A percentile compares a stretch with the other conserved stretches of the same genome.
Conservation (phyloP, 1,140 invertebrate species). For the Penaeus vannamei region DNA sequence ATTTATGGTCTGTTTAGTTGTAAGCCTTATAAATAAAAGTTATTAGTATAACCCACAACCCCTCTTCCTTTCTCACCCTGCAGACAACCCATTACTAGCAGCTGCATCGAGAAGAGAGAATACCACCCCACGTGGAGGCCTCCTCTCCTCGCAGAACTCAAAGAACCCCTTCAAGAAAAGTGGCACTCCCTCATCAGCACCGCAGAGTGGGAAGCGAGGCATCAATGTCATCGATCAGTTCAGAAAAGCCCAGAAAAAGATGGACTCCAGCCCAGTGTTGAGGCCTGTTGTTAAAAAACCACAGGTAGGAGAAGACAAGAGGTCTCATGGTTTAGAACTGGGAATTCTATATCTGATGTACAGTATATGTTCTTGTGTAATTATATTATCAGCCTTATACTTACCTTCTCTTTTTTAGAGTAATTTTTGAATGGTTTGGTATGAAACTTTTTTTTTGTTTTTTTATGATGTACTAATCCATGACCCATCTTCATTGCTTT, state of each 20-base stretch:
- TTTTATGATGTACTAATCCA: background rate
- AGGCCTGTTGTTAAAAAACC: slow-evolving; percentile 57
- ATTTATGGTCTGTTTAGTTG: no score
- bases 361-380: background rate
- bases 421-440: background rate
- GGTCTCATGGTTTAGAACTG: background rate
- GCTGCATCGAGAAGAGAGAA: slow-evolving; percentile 1
- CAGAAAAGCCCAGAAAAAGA: slow-evolving; percentile 46
- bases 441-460: background rate
- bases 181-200: background rate
- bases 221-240: slow-evolving; percentile 62
- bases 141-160: background rate
- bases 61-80: background rate
- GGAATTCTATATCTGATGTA: no score
- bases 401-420: background rate
- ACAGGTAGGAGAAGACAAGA: slow-evolving; percentile 39
- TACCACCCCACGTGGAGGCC: background rate
- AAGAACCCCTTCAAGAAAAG: slow-evolving; percentile 61
- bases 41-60: background rate
- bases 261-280: slow-evolving; percentile 40
- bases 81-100: slow-evolving; percentile 43
- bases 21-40: background rate
- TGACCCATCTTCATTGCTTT: no score
- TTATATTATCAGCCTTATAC: background rate
- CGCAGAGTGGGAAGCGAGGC: slow-evolving; percentile 32